phyloP scores from a whole-genome alignment of 2,888 invertebrate genomes.

The Lissocephala sabroskyi region DNA sequence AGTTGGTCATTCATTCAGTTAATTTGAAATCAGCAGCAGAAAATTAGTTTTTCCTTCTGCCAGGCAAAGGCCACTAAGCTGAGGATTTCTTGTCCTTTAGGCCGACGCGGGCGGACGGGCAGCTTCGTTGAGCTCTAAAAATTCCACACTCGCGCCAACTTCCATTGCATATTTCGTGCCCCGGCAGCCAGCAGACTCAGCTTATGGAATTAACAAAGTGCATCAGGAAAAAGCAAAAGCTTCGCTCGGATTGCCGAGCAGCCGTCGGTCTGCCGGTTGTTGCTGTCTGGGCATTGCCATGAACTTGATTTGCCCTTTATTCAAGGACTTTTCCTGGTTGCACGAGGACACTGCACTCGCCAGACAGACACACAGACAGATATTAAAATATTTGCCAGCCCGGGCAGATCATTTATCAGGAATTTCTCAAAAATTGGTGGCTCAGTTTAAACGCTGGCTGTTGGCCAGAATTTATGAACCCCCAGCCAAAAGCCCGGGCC shows the following conservation, averaged over 20 bases:
- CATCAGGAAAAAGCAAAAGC: too few species aligned
- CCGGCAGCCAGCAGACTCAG: slow-evolving; percentile 28
- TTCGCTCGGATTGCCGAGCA: slow-evolving; percentile 6
- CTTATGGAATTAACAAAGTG: slow-evolving; percentile 64
- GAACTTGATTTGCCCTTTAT: slow-evolving; percentile 71
- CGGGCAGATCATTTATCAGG: slow-evolving; percentile 51
- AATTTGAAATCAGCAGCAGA: slow-evolving; percentile 69
- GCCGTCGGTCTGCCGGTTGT: slow-evolving; percentile 9
- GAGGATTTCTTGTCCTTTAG: neutral
- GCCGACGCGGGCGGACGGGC: neutral
- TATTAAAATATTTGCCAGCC: slow-evolving; percentile 58
- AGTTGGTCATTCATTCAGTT: slow-evolving; percentile 57
- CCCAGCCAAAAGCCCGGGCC: slow-evolving; percentile 24
- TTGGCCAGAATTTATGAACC: slow-evolving; percentile 67
- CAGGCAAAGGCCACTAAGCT: neutral
- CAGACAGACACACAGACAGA: slow-evolving; percentile 24
- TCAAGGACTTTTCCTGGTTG: slow-evolving; percentile 67
- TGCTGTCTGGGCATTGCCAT: slow-evolving; percentile 37
- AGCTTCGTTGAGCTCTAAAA: too few species aligned
- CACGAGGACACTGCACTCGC: slow-evolving; percentile 2
- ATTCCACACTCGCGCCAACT: too few species aligned
- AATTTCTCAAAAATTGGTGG: slow-evolving; percentile 26
- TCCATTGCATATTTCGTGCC: slow-evolving; percentile 22
- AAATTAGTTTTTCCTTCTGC: slow-evolving; percentile 61
- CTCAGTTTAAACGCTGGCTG: slow-evolving; percentile 16